phyloP scores from a whole-genome alignment of 2,113 vertebrate genomes.

The Campylomormyrus numenius region DNA sequence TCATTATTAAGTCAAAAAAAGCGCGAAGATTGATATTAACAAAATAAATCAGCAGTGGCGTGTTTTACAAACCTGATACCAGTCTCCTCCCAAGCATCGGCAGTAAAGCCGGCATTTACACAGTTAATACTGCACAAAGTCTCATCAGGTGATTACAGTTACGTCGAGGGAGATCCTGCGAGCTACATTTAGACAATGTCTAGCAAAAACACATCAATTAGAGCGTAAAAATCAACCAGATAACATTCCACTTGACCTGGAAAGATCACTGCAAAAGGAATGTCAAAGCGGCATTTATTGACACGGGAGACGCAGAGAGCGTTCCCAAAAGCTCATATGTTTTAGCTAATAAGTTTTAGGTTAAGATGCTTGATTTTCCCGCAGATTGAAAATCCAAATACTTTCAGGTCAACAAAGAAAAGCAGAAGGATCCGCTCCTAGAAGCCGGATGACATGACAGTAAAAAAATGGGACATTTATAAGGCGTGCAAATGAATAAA shows the following conservation, averaged over 20 bases:
- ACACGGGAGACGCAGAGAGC: neutral
- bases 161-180: neutral
- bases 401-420: neutral
- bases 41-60: neutral
- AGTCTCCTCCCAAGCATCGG: neutral
- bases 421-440: neutral
- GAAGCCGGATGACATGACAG: neutral
- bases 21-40: neutral
- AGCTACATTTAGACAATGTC: neutral
- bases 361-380: neutral
- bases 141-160: conserved; percentile 11
- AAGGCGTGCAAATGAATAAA: neutral
- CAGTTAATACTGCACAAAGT: conserved; percentile 4
- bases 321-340: neutral
- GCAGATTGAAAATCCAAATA: neutral
- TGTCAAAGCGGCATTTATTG: neutral
- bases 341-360: neutral
- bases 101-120: neutral
- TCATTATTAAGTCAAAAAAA: neutral
- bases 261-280: neutral
- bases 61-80: neutral
- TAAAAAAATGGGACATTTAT: neutral
- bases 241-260: neutral
- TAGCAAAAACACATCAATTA: neutral
- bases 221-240: neutral